Conservation (phyloP, 2,113 vertebrate genomes). For the Gymnogyps californianus region DNA sequence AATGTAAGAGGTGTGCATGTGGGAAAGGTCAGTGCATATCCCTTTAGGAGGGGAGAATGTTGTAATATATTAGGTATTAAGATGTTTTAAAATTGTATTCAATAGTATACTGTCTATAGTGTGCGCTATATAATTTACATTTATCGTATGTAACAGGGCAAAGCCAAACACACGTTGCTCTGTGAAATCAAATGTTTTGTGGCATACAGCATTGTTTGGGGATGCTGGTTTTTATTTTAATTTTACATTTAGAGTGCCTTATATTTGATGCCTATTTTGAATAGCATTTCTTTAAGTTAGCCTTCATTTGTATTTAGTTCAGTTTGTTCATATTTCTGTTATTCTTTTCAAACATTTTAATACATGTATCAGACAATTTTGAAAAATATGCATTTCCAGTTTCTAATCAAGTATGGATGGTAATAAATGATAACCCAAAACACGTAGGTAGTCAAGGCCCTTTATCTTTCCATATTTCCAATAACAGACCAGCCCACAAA, state of each 20-base stretch:
- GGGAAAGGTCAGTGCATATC: slow-evolving; percentile 81
- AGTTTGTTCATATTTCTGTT: slow-evolving; percentile 78
- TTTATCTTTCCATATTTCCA: slow-evolving; percentile 56
- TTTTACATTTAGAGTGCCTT: slow-evolving; percentile 99
- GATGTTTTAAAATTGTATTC: slow-evolving; percentile 78
- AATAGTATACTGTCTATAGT: slow-evolving; percentile 78
- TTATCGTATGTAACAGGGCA: slow-evolving; percentile 84
- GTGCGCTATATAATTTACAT: slow-evolving; percentile 77
- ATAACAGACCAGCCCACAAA: slow-evolving; percentile 28
- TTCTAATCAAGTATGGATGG: slow-evolving; percentile 69
- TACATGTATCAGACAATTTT: slow-evolving; percentile 73
- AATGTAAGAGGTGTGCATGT: slow-evolving; percentile 85
- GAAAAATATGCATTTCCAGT: slow-evolving; percentile 75
- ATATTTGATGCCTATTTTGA: slow-evolving; percentile 98
- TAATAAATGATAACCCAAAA: slow-evolving; percentile 73
- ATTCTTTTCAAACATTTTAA: slow-evolving; percentile 69
- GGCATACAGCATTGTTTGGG: slow-evolving; percentile 71
- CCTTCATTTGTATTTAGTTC: slow-evolving; percentile 78
- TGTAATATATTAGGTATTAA: slow-evolving; percentile 81
- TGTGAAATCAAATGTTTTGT: slow-evolving; percentile 75
- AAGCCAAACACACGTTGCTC: slow-evolving; percentile 85
- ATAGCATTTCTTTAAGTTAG: slow-evolving; percentile 86
- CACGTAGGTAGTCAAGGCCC: slow-evolving; percentile 70
- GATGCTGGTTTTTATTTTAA: slow-evolving; percentile 77
- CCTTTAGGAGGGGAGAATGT: slow-evolving; percentile 79